Conservation (phyloP, 2,797 vertebrate species). For the Sebastiscus tertius region DNA sequence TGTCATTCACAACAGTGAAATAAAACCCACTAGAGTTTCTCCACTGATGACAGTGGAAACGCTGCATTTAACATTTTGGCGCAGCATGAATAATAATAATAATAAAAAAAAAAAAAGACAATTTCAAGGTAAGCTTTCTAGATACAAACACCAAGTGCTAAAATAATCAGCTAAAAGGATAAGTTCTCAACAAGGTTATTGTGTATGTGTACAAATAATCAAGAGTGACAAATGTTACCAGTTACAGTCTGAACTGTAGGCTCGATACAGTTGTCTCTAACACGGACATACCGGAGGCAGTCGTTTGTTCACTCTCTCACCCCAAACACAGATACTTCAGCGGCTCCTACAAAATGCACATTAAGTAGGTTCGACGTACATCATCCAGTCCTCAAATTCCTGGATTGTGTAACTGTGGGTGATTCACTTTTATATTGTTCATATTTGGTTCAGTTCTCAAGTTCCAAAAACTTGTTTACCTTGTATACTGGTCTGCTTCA, state of each 20-base stretch:
- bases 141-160: slow-evolving; percentile 81
- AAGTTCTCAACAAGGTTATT: slow-evolving; percentile 69
- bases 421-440: slow-evolving; percentile 61
- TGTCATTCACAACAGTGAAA: slow-evolving; percentile 39
- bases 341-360: slow-evolving; percentile 60
- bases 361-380: slow-evolving; percentile 49
- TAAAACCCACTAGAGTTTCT: slow-evolving; percentile 34
- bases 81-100: slow-evolving; percentile 34
- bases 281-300: slow-evolving; percentile 41
- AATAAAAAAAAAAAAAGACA: slow-evolving; percentile 22
- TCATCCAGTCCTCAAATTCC: slow-evolving; percentile 50
- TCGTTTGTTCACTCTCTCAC: slow-evolving; percentile 46
- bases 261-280: slow-evolving; percentile 46
- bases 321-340: slow-evolving; percentile 34
- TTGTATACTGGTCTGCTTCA: slow-evolving; percentile 58
- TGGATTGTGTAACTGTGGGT: slow-evolving; percentile 50
- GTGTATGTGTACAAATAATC: slow-evolving; percentile 72
- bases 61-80: slow-evolving; percentile 55
- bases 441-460: slow-evolving; percentile 79
- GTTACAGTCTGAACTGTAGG: slow-evolving; percentile 62
- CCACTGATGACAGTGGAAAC: slow-evolving; percentile 38
- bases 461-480: slow-evolving; percentile 67
- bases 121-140: slow-evolving; percentile 66
- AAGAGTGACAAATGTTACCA: slow-evolving; percentile 53
- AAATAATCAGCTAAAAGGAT: slow-evolving; percentile 77